Conservation (phyloP, 2,113 vertebrate species). For the Emydura subglobosa region DNA sequence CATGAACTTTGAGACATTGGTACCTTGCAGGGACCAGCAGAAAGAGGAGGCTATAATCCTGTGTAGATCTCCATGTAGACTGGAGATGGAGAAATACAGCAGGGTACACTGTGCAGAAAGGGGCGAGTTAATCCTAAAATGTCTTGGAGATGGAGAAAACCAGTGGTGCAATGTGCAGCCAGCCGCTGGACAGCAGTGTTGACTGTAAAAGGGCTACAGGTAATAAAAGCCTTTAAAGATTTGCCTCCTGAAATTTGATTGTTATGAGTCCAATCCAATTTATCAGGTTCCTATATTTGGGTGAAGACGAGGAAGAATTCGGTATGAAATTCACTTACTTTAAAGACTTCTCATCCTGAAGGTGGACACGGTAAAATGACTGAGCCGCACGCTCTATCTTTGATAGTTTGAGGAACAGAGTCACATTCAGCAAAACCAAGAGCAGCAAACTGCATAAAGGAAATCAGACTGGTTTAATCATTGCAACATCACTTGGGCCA, state of each 20-base stretch:
- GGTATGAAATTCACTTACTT: constrained; percentile 74
- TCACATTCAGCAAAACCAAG: constrained; percentile 91
- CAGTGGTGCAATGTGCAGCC: constrained; percentile 19
- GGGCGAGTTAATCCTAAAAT: constrained; percentile 4
- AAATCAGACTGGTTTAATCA: background rate
- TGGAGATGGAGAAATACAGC: constrained; percentile 55
- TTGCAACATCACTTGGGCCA: background rate
- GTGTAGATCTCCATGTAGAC: constrained; percentile 18
- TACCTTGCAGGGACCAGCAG: constrained; percentile 20
- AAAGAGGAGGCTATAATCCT: background rate
- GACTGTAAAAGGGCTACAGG: background rate
- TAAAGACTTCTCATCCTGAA: constrained; percentile 78
- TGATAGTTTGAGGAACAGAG: constrained; percentile 92
- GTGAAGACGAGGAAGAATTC: background rate
- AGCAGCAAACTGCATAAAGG: constrained; percentile 85
- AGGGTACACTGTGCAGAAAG: constrained; percentile 44
- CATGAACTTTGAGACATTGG: background rate
- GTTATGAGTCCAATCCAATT: background rate
- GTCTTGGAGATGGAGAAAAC: constrained; percentile 8
- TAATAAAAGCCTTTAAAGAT: constrained; percentile 4
- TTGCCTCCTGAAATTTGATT: background rate
- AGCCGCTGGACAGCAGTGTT: background rate
- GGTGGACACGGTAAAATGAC: constrained; percentile 84
- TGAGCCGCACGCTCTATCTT: constrained; percentile 94
- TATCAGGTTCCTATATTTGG: background rate